Conservation (phyloP, 2,888 invertebrate genomes). For the Mimas tiliae region DNA sequence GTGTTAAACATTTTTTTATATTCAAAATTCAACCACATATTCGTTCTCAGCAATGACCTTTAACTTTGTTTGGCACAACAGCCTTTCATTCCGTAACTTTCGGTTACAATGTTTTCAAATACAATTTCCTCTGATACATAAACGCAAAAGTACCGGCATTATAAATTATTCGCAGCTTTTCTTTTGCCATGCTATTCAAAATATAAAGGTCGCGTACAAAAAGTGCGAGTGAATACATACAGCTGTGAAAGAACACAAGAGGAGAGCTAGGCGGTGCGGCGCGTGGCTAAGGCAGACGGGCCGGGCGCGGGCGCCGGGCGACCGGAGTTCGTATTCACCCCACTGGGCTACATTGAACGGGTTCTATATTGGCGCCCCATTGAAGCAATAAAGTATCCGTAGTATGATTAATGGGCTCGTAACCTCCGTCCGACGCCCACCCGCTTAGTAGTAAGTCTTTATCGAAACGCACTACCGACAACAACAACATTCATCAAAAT, state of each 20-base stretch:
- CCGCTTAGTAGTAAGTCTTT: constrained; percentile 52
- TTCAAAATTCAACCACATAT: no score
- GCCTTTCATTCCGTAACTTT: no score
- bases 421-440: constrained; percentile 66
- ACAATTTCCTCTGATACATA: no score
- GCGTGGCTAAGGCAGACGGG: not conserved
- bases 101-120: no score
- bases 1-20: no score
- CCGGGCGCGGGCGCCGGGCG: no score
- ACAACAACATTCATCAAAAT: constrained; percentile 31
- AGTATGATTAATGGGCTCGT: constrained; percentile 74
- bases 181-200: constrained; percentile 16
- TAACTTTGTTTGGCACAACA: no score
- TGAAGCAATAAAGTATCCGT: constrained; percentile 73
- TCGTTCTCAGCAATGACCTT: no score
- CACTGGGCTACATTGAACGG: constrained; percentile 57
- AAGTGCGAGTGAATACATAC: constrained; percentile 13
- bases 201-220: constrained; percentile 23
- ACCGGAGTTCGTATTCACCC: constrained; percentile 42
- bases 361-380: constrained; percentile 64
- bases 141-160: not conserved
- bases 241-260: constrained; percentile 22
- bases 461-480: constrained; percentile 56
- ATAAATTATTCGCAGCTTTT: constrained; percentile 12
- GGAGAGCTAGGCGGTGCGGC: constrained; percentile 20